Evolutionary conservation across 2,797 vertebrate genomes (phyloP).

Genomic region (Coregonus ussuriensis): DNA sequence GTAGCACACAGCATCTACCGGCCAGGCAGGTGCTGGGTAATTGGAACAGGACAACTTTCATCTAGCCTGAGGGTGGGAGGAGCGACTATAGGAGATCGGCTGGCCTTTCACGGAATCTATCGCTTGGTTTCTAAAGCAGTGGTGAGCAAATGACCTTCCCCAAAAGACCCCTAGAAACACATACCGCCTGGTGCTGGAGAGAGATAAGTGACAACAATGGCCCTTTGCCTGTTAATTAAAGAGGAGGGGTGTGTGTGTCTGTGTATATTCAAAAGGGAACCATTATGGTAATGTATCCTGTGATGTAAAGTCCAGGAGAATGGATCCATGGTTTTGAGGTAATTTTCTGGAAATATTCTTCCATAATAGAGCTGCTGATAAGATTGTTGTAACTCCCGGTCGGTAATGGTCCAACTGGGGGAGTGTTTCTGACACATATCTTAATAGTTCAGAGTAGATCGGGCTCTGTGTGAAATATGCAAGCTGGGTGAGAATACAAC

Average conservation of each 20-base stretch:
- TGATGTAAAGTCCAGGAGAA: constrained; percentile 34
- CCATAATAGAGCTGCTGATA: constrained; percentile 33
- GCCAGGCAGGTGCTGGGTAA: constrained; percentile 25
- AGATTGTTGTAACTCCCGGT: constrained; percentile 16
- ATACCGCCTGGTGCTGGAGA: constrained; percentile 42
- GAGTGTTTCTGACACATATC: constrained; percentile 11
- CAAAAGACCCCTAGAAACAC: constrained; percentile 51
- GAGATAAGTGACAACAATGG: constrained; percentile 66
- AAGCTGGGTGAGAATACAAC: constrained; percentile 6
- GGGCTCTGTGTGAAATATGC: background rate
- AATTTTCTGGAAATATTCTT: constrained; percentile 24
- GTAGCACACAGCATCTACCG: constrained; percentile 8
- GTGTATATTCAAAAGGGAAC: constrained; percentile 33
- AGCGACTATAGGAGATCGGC: constrained; percentile 29
- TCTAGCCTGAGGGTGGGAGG: constrained; percentile 31
- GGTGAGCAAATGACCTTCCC: constrained; percentile 51
- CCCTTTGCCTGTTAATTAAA: constrained; percentile 58
- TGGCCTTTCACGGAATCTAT: constrained; percentile 46
- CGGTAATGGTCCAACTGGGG: constrained; percentile 19
- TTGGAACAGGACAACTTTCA: constrained; percentile 47
- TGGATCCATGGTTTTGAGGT: constrained; percentile 24
- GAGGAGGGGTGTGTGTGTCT: constrained; percentile 17
- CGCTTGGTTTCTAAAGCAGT: constrained; percentile 43
- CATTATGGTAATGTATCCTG: constrained; percentile 45
- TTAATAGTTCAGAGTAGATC: constrained; percentile 3